phyloP scores from a whole-genome alignment of 2,888 invertebrate genomes.

The Tipula helvola region DNA sequence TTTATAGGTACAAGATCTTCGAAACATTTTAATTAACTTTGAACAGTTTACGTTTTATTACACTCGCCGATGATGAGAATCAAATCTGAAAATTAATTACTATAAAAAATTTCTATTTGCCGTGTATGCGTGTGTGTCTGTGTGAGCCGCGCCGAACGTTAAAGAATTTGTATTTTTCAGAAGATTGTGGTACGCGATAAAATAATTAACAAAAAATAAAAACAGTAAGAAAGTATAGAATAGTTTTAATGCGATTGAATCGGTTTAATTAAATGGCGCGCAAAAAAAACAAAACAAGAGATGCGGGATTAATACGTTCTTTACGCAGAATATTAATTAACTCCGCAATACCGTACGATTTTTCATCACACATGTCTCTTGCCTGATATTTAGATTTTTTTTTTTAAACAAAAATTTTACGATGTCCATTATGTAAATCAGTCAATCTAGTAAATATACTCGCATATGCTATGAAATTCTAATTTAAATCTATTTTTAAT shows the following conservation, averaged over 20 bases:
- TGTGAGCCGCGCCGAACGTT: not conserved
- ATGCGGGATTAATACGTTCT: not conserved
- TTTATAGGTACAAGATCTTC: not conserved
- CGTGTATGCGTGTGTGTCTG: no score
- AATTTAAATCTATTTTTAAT: not conserved
- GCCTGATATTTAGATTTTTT: not conserved
- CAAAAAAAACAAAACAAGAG: not conserved
- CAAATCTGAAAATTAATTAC: not conserved
- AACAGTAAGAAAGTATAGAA: not conserved
- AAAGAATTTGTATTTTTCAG: not conserved
- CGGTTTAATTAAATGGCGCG: not conserved
- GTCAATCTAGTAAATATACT: not conserved
- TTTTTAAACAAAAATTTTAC: not conserved
- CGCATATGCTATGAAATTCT: not conserved
- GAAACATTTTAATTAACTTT: not conserved
- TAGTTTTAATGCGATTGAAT: not conserved
- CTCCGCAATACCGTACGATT: not conserved
- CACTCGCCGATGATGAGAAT: not conserved
- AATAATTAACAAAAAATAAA: not conserved
- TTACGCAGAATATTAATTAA: not conserved
- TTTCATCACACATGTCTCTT: not conserved
- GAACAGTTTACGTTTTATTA: not conserved
- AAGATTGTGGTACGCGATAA: not conserved
- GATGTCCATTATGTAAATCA: not conserved
- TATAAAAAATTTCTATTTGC: not conserved